These are phyloP conservation scores for Morpho helenor DNA, from an alignment of 2,888 invertebrate genomes.

Conservation along the genomic window DNA sequence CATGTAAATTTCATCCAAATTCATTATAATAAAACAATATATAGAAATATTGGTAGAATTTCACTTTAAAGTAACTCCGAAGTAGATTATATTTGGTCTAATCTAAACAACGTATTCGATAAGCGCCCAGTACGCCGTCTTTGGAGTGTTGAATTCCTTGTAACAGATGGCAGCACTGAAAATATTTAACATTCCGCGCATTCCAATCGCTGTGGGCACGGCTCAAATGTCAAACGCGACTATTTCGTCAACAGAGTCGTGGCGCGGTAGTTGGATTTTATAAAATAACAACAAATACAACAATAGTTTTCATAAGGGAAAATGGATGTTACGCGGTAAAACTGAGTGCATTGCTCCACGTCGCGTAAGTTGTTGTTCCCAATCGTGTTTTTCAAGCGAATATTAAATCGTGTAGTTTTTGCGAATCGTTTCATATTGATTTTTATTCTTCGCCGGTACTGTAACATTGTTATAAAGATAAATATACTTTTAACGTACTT, in stretches of 20 bases:
- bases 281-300: slow-evolving; percentile 73
- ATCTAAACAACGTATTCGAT: slow-evolving; percentile 21
- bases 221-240: slow-evolving; percentile 85
- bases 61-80: neutral
- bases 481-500: slow-evolving; percentile 32
- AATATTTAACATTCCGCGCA: slow-evolving; percentile 84
- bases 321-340: slow-evolving; percentile 65
- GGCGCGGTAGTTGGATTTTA: slow-evolving; percentile 77
- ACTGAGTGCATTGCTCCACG: slow-evolving; percentile 54
- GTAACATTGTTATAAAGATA: slow-evolving; percentile 63
- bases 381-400: slow-evolving; percentile 52
- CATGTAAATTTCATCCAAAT: slow-evolving; percentile 1
- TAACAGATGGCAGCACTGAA: slow-evolving; percentile 81
- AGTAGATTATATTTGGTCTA: slow-evolving; percentile 5
- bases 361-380: slow-evolving; percentile 45
- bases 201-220: slow-evolving; percentile 83
- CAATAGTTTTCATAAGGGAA: slow-evolving; percentile 60
- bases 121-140: slow-evolving; percentile 60
- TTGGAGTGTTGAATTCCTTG: slow-evolving; percentile 61
- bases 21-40: neutral
- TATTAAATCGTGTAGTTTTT: slow-evolving; percentile 43
- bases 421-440: slow-evolving; percentile 67
- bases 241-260: slow-evolving; percentile 79
- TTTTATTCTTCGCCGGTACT: slow-evolving; percentile 71
- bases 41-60: neutral